phyloP scores from a whole-genome alignment of 2,888 invertebrate genomes.

The Nasonia oneida region DNA sequence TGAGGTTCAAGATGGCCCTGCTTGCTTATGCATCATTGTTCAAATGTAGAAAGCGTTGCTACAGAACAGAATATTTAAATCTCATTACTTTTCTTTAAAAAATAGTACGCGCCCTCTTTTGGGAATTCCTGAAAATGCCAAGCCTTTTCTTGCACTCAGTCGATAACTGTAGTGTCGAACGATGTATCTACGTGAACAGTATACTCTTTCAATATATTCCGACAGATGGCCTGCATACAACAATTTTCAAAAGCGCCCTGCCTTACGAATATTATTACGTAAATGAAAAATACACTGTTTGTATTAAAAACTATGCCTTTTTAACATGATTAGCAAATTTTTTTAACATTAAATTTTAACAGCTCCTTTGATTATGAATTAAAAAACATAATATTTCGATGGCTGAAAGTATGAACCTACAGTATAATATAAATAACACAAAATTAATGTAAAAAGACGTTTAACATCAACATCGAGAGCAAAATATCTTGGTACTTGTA shows the following conservation, averaged over 20 bases:
- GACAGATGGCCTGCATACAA: background rate
- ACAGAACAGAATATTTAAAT: background rate
- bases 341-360: too few species aligned
- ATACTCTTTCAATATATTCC: background rate
- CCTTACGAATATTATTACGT: background rate
- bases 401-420: too few species aligned
- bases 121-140: background rate
- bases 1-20: too few species aligned
- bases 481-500: background rate
- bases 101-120: background rate
- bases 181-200: background rate
- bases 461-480: background rate
- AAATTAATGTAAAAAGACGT: too few species aligned
- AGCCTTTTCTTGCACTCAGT: background rate
- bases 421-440: too few species aligned
- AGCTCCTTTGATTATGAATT: too few species aligned
- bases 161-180: background rate
- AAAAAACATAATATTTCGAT: too few species aligned
- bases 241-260: background rate
- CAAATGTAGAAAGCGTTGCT: background rate
- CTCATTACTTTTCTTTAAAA: background rate
- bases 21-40: background rate
- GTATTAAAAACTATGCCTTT: background rate
- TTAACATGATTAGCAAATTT: too few species aligned
- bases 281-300: background rate